These are phyloP conservation scores for Zaprionus vittiger DNA, from an alignment of 1,140 invertebrate genomes.

Conservation along the genomic window DNA sequence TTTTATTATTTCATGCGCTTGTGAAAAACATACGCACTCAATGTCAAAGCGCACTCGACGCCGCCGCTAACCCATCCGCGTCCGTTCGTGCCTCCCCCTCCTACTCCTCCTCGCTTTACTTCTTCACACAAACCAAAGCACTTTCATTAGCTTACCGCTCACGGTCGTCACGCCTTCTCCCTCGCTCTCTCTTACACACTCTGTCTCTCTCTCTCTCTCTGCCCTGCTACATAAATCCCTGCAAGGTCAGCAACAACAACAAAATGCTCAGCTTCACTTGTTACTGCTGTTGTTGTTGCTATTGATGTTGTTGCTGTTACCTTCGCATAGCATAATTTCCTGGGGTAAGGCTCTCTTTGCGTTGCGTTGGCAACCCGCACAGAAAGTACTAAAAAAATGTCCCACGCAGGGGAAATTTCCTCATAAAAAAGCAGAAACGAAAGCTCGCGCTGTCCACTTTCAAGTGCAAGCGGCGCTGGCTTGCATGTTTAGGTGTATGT, in stretches of 20 bases:
- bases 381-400: constrained; percentile 45
- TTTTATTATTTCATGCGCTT: constrained; percentile 34
- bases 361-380: constrained; percentile 27
- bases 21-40: constrained; percentile 56
- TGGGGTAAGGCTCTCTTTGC: constrained; percentile 45
- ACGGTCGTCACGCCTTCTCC: constrained; percentile 33
- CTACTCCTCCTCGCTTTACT: background rate
- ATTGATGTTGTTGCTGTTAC: background rate
- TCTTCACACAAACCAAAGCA: constrained; percentile 55
- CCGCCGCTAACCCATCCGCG: constrained; percentile 52
- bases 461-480: constrained; percentile 18
- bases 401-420: constrained; percentile 29
- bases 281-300: background rate
- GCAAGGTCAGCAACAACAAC: constrained; percentile 41
- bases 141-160: constrained; percentile 77
- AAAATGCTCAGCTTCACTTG: constrained; percentile 23
- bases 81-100: constrained; percentile 5
- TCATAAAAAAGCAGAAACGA: constrained; percentile 46
- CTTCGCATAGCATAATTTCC: constrained; percentile 36
- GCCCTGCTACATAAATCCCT: constrained; percentile 20
- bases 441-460: constrained; percentile 28
- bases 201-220: background rate
- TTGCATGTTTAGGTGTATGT: background rate
- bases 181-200: background rate
- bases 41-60: constrained; percentile 53